phyloP scores from a whole-genome alignment of 1,140 invertebrate genomes.

The Bradysia coprophila region DNA sequence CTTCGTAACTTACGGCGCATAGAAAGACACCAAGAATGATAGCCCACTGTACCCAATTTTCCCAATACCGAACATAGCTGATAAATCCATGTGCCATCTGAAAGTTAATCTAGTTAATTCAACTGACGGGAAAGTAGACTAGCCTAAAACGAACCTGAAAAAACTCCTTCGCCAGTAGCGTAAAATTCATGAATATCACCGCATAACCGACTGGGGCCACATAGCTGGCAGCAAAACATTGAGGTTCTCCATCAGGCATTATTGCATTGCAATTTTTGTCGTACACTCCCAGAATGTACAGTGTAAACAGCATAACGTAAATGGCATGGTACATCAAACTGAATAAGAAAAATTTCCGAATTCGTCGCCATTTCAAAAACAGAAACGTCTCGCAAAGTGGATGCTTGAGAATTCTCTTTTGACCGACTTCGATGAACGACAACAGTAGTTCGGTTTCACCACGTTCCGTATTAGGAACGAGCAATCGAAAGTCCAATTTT shows the following conservation, averaged over 20 bases:
- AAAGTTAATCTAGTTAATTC: not conserved
- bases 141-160: conserved; percentile 29
- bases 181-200: conserved; percentile 37
- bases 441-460: conserved; percentile 53
- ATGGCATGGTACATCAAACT: conserved; percentile 59
- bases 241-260: not conserved
- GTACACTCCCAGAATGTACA: conserved; percentile 40
- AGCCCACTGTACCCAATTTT: conserved; percentile 65
- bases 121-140: not conserved
- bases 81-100: conserved; percentile 44
- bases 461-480: conserved; percentile 37
- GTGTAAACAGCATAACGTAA: conserved; percentile 52
- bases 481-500: conserved; percentile 49
- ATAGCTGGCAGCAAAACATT: conserved; percentile 27
- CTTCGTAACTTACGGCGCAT: conserved; percentile 29
- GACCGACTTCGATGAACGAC: conserved; percentile 56
- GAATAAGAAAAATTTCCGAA: conserved; percentile 65
- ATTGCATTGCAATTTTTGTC: conserved; percentile 17
- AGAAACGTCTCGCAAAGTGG: conserved; percentile 65
- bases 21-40: conserved; percentile 48
- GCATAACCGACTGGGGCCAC: conserved; percentile 32
- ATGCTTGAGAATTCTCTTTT: conserved; percentile 55
- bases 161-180: conserved; percentile 46
- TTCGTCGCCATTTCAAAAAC: conserved; percentile 61
- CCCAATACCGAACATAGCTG: conserved; percentile 57